Percentiles rank a stretch among this genome's conserved stretches.
Conservation (phyloP, 2,797 vertebrate genomes). For the Sebastes dallii region DNA sequence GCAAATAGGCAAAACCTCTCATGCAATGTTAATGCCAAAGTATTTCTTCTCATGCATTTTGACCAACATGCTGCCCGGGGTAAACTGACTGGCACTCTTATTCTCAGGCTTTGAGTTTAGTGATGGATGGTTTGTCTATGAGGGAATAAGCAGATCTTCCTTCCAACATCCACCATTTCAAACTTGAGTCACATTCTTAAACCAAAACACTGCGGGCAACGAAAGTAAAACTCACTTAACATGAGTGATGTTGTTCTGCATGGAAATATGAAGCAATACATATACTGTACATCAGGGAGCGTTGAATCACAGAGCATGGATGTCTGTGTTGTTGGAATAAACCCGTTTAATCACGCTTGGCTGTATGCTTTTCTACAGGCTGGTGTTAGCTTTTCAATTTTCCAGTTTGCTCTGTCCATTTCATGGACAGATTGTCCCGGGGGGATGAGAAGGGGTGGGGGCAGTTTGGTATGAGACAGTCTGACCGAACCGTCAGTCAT, state of each 20-base stretch:
- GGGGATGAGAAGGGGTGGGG: not conserved
- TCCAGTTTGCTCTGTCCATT: slow-evolving; percentile 31
- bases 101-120: not conserved
- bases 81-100: not conserved
- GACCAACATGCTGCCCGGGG: not conserved
- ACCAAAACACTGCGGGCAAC: not conserved
- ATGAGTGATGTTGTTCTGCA: not conserved
- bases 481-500: not conserved
- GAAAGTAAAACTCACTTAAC: not conserved
- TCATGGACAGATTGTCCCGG: slow-evolving; percentile 8
- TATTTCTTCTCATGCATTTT: not conserved
- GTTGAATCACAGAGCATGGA: not conserved
- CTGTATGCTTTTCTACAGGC: slow-evolving; percentile 22
- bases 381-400: slow-evolving; percentile 46
- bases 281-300: slow-evolving; percentile 1
- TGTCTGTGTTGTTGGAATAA: slow-evolving; percentile 38
- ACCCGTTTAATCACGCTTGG: slow-evolving; percentile 39
- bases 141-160: not conserved
- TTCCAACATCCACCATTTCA: not conserved
- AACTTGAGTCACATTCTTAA: not conserved
- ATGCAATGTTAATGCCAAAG: not conserved
- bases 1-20: not conserved
- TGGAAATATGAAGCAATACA: slow-evolving; percentile 17
- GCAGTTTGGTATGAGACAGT: slow-evolving; percentile 13
- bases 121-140: not conserved